A percentile compares a stretch with the other conserved stretches of the same genome.
phyloP scores from a whole-genome alignment of 2,113 vertebrate species.

The Bungarus multicinctus region DNA sequence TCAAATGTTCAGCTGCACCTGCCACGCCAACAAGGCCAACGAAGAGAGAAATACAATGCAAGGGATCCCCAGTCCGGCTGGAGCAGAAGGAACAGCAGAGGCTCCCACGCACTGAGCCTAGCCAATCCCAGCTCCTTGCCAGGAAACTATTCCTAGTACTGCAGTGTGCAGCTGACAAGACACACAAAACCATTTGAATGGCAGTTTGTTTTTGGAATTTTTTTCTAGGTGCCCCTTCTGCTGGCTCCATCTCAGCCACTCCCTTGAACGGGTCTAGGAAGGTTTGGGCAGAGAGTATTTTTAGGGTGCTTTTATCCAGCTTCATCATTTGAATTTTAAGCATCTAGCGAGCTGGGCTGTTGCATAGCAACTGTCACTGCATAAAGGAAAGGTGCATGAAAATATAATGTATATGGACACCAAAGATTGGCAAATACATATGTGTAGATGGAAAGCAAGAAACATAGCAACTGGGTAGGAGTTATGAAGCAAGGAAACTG shows the following conservation, averaged over 20 bases:
- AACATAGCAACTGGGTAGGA: neutral
- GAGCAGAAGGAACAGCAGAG: conserved; percentile 18
- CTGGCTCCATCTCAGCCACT: neutral
- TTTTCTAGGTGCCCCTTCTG: neutral
- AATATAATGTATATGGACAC: neutral
- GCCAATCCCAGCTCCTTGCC: conserved; percentile 54
- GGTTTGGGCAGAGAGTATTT: conserved; percentile 47
- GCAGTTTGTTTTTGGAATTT: conserved; percentile 30
- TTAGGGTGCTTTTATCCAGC: conserved; percentile 60
- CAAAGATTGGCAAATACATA: neutral
- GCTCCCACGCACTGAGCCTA: conserved; percentile 48
- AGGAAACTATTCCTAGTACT: neutral
- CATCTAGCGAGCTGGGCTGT: conserved; percentile 57
- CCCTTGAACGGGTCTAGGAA: neutral
- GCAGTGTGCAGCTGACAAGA: neutral
- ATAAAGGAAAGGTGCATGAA: conserved; percentile 47
- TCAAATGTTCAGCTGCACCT: neutral
- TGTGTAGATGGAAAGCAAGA: neutral
- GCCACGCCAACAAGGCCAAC: neutral
- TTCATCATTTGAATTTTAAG: conserved; percentile 60
- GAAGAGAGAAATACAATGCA: neutral
- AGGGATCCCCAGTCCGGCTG: conserved; percentile 30
- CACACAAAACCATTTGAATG: conserved; percentile 43
- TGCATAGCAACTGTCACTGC: conserved; percentile 62
- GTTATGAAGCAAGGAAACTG: neutral